A percentile compares a stretch with the other conserved stretches of the same genome.
Conservation (phyloP, 2,113 vertebrate genomes). For the Pampusana beccarii region DNA sequence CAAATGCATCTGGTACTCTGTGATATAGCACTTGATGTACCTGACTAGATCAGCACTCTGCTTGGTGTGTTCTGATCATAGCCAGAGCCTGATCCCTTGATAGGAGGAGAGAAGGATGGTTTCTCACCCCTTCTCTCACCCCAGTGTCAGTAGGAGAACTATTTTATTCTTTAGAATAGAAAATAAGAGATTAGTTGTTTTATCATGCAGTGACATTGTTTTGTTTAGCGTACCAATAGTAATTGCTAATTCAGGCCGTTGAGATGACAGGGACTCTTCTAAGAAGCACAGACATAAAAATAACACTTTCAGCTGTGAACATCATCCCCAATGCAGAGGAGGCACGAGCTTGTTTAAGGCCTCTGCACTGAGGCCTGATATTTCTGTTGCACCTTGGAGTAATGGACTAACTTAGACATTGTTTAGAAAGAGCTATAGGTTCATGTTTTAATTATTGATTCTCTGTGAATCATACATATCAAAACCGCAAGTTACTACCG, state of each 20-base stretch:
- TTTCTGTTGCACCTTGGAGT: background rate
- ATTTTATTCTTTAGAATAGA: background rate
- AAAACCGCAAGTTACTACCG: background rate
- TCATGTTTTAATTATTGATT: background rate
- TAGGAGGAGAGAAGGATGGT: background rate
- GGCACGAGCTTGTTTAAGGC: background rate
- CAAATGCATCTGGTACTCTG: background rate
- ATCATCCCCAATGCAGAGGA: background rate
- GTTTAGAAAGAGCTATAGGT: background rate
- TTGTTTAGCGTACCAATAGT: background rate
- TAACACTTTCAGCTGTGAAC: background rate
- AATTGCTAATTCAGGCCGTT: background rate
- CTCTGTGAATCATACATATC: background rate
- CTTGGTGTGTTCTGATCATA: background rate
- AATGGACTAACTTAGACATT: background rate
- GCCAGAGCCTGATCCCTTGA: background rate
- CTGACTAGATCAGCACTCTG: fast-evolving
- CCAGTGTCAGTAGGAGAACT: background rate
- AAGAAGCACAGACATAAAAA: background rate
- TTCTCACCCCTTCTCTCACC: background rate
- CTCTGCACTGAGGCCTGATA: background rate
- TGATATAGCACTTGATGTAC: background rate
- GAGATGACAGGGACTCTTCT: background rate
- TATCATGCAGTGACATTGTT: background rate
- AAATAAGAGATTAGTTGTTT: background rate